Evolutionary conservation across 1,140 invertebrate species (phyloP).

Genomic region (Ylistrum balloti): DNA sequence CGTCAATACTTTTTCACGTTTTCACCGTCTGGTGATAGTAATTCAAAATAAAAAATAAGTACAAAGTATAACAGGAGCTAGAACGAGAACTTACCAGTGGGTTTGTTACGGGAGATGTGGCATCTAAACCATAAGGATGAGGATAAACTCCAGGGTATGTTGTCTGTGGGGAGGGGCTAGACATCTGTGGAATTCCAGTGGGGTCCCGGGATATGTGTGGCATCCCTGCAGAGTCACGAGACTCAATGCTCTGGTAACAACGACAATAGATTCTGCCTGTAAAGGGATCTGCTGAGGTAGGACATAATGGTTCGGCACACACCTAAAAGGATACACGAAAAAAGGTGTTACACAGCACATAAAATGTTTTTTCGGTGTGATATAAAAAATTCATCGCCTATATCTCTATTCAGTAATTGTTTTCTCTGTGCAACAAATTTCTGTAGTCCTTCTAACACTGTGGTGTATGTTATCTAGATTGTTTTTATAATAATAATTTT

Average conservation of each 20-base stretch:
- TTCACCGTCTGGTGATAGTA: too few species aligned
- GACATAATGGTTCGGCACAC: background rate
- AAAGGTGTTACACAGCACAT: background rate
- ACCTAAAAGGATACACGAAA: background rate
- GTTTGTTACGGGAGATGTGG: background rate
- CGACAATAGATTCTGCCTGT: background rate
- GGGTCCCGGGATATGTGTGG: background rate
- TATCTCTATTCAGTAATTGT: too few species aligned
- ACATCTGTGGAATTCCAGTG: background rate
- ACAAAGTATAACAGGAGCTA: background rate
- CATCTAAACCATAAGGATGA: background rate
- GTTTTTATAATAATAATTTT: too few species aligned
- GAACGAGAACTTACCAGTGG: background rate
- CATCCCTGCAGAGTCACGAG: background rate
- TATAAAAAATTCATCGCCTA: too few species aligned
- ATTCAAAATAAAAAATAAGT: too few species aligned
- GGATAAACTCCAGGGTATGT: background rate
- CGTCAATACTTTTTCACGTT: too few species aligned
- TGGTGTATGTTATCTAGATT: too few species aligned
- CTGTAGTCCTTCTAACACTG: too few species aligned
- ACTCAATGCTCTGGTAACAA: background rate
- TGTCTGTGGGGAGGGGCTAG: conserved; percentile 12
- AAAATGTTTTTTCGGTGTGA: too few species aligned
- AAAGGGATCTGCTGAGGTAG: background rate
- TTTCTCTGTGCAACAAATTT: too few species aligned